phyloP scores from a whole-genome alignment of 2,888 invertebrate genomes.

The Torymus texanus region DNA sequence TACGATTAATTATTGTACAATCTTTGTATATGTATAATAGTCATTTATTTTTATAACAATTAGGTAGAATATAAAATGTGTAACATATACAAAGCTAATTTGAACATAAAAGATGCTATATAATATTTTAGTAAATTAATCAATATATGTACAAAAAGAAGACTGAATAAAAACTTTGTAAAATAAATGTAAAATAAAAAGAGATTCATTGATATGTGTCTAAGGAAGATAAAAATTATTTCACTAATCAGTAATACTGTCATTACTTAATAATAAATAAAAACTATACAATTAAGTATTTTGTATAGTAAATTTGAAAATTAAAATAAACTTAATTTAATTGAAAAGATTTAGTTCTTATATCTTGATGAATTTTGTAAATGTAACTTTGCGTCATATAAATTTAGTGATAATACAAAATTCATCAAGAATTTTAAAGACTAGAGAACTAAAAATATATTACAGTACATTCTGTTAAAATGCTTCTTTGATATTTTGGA shows the following conservation, averaged over 20 bases:
- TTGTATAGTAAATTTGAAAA: neutral
- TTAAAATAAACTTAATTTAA: constrained; percentile 6
- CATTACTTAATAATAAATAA: neutral
- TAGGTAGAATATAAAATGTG: constrained; percentile 50
- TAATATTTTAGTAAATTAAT: constrained; percentile 34
- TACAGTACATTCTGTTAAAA: constrained; percentile 64
- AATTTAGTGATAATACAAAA: constrained; percentile 36
- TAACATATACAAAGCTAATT: constrained; percentile 35
- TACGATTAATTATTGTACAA: constrained; percentile 63
- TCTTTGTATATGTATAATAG: neutral
- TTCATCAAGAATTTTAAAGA: constrained; percentile 31
- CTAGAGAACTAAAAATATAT: constrained; percentile 41
- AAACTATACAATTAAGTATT: constrained; percentile 18
- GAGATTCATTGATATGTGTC: neutral
- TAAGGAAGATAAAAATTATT: constrained; percentile 9
- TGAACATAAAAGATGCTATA: constrained; percentile 24
- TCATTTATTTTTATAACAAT: constrained; percentile 48
- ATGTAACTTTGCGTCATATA: constrained; percentile 28
- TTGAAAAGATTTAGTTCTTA: constrained; percentile 13
- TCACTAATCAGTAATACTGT: neutral
- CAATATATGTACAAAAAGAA: constrained; percentile 46
- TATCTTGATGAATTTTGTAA: constrained; percentile 28
- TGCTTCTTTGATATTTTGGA: constrained; percentile 97
- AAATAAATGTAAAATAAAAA: too few relatives aligned
- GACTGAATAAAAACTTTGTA: neutral